Conservation (phyloP, 2,113 vertebrate species). For the Pontoporia blainvillei region DNA sequence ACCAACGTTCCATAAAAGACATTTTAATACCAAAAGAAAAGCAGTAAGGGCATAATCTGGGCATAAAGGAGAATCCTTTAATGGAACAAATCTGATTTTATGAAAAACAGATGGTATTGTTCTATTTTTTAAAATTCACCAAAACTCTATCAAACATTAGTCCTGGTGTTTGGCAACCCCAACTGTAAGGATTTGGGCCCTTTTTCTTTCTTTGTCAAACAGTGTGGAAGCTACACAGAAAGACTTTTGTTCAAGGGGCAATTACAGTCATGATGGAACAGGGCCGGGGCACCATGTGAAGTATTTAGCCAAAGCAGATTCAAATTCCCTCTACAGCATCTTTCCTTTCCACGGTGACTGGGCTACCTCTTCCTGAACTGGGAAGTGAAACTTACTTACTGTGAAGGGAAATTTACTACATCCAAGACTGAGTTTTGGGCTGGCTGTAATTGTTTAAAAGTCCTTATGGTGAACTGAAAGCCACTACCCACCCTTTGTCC, state of each 20-base stretch:
- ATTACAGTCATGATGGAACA: neutral
- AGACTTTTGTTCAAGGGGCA: neutral
- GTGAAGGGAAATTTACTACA: too few relatives aligned
- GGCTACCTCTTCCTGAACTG: neutral
- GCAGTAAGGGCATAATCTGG: neutral
- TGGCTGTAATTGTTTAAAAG: neutral
- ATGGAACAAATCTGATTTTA: neutral
- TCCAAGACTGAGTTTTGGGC: neutral
- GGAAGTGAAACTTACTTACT: too few relatives aligned
- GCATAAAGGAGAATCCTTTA: neutral
- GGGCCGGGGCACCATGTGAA: neutral
- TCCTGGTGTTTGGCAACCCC: neutral
- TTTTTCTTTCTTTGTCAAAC: neutral
- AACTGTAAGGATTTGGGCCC: neutral
- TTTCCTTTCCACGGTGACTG: too few relatives aligned
- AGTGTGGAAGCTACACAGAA: neutral
- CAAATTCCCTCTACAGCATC: neutral
- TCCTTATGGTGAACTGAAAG: neutral
- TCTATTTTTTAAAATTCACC: neutral
- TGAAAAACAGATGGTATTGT: neutral
- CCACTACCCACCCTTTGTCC: too few relatives aligned
- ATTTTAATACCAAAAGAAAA: neutral
- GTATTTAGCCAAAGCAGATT: neutral
- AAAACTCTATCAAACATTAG: neutral
- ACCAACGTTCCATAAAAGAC: neutral